phyloP scores from a whole-genome alignment of 2,113 vertebrate genomes.

The Callocephalon fimbriatum region DNA sequence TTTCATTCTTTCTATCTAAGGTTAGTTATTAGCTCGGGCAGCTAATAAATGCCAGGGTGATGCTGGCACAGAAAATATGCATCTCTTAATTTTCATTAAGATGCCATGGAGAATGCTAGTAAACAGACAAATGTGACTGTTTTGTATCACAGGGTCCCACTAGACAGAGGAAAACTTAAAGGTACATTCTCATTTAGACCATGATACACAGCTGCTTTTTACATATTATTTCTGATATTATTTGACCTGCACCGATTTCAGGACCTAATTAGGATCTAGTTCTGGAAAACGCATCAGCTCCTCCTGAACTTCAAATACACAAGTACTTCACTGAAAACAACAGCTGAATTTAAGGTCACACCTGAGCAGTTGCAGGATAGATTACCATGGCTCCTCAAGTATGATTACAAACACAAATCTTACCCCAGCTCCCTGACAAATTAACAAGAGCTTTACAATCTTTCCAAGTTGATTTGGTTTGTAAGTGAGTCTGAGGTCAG shows the following conservation, averaged over 20 bases:
- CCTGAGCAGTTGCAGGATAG: neutral
- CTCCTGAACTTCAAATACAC: neutral
- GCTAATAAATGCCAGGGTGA: slow-evolving; percentile 56
- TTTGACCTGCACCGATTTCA: neutral
- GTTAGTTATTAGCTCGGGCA: slow-evolving; percentile 33
- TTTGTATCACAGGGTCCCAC: neutral
- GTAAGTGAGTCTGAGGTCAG: neutral
- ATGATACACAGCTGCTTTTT: neutral
- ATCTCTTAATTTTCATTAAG: slow-evolving; percentile 43
- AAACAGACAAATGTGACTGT: neutral
- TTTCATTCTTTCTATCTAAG: slow-evolving; percentile 65
- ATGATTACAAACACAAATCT: slow-evolving; percentile 1
- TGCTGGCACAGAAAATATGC: neutral
- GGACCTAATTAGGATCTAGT: neutral
- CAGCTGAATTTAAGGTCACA: neutral
- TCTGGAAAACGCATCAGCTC: neutral
- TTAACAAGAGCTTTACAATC: neutral
- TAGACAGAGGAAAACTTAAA: neutral
- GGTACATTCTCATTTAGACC: neutral
- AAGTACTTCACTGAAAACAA: neutral
- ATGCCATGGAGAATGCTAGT: neutral
- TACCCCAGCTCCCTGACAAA: neutral
- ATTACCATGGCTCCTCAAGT: neutral
- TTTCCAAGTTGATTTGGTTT: neutral
- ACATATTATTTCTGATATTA: neutral